These are phyloP conservation scores for Leptinotarsa lineolata DNA, from an alignment of 1,140 invertebrate genomes.

Conservation along the genomic window DNA sequence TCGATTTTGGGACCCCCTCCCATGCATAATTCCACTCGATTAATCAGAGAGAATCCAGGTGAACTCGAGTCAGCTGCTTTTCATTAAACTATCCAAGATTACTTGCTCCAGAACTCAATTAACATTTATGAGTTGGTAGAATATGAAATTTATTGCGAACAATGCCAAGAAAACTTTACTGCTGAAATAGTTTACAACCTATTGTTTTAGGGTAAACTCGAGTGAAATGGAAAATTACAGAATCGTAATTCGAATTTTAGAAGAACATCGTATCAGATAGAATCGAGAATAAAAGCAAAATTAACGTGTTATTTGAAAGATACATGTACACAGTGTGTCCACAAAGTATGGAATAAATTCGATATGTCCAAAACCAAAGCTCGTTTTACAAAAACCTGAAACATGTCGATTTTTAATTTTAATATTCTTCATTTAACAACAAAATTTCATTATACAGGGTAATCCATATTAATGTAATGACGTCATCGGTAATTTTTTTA, in stretches of 20 bases:
- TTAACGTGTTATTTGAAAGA: no score
- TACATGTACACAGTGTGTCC: no score
- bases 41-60: constrained; percentile 19
- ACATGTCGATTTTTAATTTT: no score
- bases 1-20: not conserved
- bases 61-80: constrained; percentile 1
- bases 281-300: no score
- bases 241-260: not conserved
- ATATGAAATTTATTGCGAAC: constrained; percentile 6
- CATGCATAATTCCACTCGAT: constrained; percentile 7
- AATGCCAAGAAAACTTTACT: not conserved
- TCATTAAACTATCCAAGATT: constrained; percentile 19
- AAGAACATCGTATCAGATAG: no score
- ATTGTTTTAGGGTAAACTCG: not conserved
- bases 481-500: no score
- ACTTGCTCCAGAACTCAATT: constrained; percentile 8
- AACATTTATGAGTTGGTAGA: constrained; percentile 14
- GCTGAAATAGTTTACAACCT: not conserved
- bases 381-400: no score
- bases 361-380: no score
- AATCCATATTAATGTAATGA: no score
- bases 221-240: not conserved
- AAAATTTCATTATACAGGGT: no score
- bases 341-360: no score
- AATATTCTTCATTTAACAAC: no score